These are phyloP conservation scores for Aplysia californica DNA, from an alignment of 1,140 invertebrate genomes.

Conservation along the genomic window DNA sequence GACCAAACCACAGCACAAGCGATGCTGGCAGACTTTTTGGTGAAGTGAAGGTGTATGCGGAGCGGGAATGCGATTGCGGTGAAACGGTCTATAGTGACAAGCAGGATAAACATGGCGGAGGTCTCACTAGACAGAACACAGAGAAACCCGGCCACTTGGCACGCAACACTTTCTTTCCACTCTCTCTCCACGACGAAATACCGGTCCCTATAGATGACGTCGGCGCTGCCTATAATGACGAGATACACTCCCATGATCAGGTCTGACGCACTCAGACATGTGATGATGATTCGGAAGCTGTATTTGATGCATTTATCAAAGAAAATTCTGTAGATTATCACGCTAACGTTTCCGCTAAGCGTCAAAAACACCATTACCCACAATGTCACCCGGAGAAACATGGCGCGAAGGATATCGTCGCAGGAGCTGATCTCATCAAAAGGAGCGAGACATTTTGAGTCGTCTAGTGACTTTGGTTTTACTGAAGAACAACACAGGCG, in stretches of 20 bases:
- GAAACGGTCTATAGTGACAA: constrained; percentile 45
- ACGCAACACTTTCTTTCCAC: constrained; percentile 45
- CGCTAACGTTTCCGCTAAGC: constrained; percentile 38
- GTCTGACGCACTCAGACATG: constrained; percentile 50
- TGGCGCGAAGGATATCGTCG: constrained; percentile 31
- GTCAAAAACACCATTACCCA: constrained; percentile 37
- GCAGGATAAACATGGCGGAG: constrained; percentile 45
- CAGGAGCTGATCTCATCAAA: constrained; percentile 42
- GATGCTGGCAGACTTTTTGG: constrained; percentile 12
- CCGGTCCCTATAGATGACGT: constrained; percentile 41
- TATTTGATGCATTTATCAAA: constrained; percentile 25
- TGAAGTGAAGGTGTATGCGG: constrained; percentile 21
- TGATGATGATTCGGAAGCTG: constrained; percentile 37
- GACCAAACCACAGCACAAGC: constrained; percentile 22
- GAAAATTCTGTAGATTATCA: constrained; percentile 33
- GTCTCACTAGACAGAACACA: constrained; percentile 48
- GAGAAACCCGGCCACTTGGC: constrained; percentile 47
- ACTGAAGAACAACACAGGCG: constrained; percentile 38
- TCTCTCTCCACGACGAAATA: constrained; percentile 41
- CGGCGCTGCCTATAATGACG: constrained; percentile 51
- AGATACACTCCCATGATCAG: constrained; percentile 58
- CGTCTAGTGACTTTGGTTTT: background rate
- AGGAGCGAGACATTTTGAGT: constrained; percentile 33
- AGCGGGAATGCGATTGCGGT: constrained; percentile 51
- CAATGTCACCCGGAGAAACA: constrained; percentile 26